A percentile compares a stretch with the other conserved stretches of the same genome.
Conservation (phyloP, 2,888 invertebrate genomes). For the Drosophila incognita region DNA sequence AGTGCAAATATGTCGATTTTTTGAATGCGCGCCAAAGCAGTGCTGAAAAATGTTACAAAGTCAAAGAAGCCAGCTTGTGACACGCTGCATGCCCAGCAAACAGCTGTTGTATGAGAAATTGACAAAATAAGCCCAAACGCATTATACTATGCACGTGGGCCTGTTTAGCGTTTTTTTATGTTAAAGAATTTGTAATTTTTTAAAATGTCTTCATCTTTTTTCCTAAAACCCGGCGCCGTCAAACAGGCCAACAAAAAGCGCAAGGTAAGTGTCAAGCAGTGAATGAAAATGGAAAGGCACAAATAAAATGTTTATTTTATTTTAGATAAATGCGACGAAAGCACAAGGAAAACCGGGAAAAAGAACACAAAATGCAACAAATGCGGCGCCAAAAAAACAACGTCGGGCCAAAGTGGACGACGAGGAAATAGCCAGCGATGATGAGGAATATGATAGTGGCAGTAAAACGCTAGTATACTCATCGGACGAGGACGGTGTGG, state of each 20-base stretch:
- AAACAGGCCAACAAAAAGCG: constrained; percentile 86
- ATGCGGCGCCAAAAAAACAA: constrained; percentile 83
- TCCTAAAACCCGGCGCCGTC: constrained; percentile 87
- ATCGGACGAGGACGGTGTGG: constrained; percentile 76
- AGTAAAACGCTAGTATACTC: constrained; percentile 67
- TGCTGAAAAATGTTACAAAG: background rate
- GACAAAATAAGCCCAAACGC: constrained; percentile 30
- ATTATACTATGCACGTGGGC: constrained; percentile 54
- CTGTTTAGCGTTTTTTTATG: constrained; percentile 39
- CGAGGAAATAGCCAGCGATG: constrained; percentile 89
- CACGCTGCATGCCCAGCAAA: background rate
- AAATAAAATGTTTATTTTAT: background rate
- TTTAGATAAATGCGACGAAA: constrained; percentile 35
- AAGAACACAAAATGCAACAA: constrained; percentile 31
- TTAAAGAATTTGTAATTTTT: constrained; percentile 24
- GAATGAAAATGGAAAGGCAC: background rate
- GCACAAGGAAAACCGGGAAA: constrained; percentile 48
- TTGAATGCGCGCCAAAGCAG: background rate
- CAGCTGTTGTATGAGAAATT: constrained; percentile 22
- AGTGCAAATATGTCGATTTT: background rate
- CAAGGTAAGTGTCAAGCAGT: constrained; percentile 81
- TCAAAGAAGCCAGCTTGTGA: constrained; percentile 10
- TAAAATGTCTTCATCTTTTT: constrained; percentile 86
- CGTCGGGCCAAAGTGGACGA: constrained; percentile 84
- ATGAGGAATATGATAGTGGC: constrained; percentile 87